These are phyloP conservation scores for Heliconius sara DNA, from an alignment of 2,888 invertebrate species.

Conservation along the genomic window DNA sequence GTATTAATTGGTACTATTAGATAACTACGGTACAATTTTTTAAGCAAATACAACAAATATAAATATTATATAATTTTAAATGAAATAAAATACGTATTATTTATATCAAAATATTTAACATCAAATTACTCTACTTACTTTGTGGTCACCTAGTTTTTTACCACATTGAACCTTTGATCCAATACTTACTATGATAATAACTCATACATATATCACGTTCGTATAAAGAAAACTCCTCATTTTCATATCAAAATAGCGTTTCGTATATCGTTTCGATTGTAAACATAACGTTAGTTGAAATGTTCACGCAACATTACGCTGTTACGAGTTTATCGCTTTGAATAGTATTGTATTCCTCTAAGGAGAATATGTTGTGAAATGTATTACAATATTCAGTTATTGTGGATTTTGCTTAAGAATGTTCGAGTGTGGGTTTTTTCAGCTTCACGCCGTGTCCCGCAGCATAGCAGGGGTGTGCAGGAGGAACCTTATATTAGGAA, in stretches of 20 bases:
- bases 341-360: background rate
- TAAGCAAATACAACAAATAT: too few species aligned
- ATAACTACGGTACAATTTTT: too few species aligned
- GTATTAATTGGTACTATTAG: too few species aligned
- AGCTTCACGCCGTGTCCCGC: too few species aligned
- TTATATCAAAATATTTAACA: too few species aligned
- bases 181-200: background rate
- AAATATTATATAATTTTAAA: too few species aligned
- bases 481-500: too few species aligned
- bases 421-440: background rate
- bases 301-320: constrained; percentile 21
- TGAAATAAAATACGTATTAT: too few species aligned
- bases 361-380: background rate
- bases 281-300: constrained; percentile 18
- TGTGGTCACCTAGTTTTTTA: background rate
- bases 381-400: background rate
- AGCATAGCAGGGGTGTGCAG: background rate
- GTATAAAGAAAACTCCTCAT: background rate
- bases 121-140: too few species aligned
- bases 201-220: background rate
- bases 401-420: background rate
- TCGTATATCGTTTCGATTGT: constrained; percentile 2
- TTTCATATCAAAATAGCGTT: constrained; percentile 16
- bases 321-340: constrained; percentile 4
- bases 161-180: background rate